Conservation (phyloP, 1,140 invertebrate species). For the Radopholus similis region DNA sequence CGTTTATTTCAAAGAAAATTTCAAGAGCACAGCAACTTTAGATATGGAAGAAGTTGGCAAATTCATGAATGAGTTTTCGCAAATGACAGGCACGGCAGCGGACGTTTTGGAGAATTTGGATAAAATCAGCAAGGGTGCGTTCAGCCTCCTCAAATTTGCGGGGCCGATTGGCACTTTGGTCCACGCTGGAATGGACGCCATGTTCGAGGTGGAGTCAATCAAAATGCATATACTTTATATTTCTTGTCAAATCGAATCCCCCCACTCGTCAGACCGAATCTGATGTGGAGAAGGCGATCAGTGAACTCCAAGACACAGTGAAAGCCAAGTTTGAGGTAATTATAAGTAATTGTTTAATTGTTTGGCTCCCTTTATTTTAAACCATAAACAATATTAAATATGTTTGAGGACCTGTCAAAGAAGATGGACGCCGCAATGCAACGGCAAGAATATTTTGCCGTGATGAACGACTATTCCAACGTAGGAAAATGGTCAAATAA, state of each 20-base stretch:
- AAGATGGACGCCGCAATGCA: neutral
- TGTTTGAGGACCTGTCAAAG: neutral
- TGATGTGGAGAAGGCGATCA: neutral
- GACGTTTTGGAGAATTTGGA: neutral
- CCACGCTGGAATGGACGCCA: neutral
- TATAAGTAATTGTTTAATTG: no score
- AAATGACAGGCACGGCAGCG: neutral
- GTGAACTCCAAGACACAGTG: neutral
- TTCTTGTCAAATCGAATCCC: neutral
- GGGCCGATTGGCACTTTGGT: neutral
- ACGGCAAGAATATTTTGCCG: no score
- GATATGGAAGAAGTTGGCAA: neutral
- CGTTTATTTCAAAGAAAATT: no score
- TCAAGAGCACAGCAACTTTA: neutral
- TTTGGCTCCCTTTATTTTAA: no score
- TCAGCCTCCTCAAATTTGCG: neutral
- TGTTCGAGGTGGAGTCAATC: neutral
- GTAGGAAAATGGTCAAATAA: no score
- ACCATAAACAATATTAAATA: no score
- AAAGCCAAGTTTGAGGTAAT: neutral
- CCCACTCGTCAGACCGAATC: neutral
- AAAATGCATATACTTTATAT: neutral
- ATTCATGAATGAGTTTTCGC: neutral
- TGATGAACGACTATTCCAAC: no score
- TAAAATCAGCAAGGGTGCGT: neutral